Evolutionary conservation across 2,888 invertebrate genomes (phyloP).

Genomic region (Leptothorax acervorum): DNA sequence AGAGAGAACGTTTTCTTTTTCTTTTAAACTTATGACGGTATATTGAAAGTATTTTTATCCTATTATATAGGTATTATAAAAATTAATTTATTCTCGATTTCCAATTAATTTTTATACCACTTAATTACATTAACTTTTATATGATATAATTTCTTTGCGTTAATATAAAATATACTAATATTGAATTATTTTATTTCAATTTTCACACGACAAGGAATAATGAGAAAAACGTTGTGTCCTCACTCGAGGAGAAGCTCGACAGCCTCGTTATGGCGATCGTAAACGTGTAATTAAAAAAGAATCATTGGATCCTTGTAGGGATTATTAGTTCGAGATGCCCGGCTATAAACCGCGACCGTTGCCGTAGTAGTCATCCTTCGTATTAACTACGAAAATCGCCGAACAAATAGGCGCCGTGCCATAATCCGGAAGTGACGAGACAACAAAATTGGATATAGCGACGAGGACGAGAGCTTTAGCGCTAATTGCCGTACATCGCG

Average conservation of each 20-base stretch:
- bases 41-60: neutral
- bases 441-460: slow-evolving; percentile 68
- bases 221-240: neutral
- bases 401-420: slow-evolving; percentile 54
- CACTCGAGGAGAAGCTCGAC: neutral
- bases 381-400: slow-evolving; percentile 59
- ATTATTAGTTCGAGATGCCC: neutral
- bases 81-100: neutral
- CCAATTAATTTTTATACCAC: neutral
- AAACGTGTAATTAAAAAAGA: slow-evolving; percentile 40
- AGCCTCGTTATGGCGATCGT: neutral
- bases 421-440: slow-evolving; percentile 76
- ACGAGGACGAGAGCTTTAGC: slow-evolving; percentile 62
- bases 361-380: slow-evolving; percentile 14
- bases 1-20: neutral
- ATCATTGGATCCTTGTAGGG: slow-evolving; percentile 12
- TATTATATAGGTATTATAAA: neutral
- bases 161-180: neutral
- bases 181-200: neutral
- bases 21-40: neutral
- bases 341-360: slow-evolving; percentile 47
- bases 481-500: slow-evolving; percentile 68
- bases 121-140: neutral
- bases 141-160: neutral
- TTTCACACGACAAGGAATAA: neutral